phyloP scores from a whole-genome alignment of 2,888 invertebrate species.

The Apotomis turbidana region DNA sequence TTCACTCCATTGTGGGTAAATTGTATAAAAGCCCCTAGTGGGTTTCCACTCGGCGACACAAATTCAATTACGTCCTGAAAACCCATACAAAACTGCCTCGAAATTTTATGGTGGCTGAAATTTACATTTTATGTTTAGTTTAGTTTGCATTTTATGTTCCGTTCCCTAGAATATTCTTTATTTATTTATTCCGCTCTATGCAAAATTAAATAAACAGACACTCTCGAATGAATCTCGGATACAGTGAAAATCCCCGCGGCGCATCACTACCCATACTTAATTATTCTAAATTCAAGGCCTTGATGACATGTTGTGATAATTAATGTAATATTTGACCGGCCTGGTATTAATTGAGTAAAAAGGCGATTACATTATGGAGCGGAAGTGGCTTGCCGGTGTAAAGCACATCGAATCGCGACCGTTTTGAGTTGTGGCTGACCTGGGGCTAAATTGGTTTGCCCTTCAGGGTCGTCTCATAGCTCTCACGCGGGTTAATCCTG shows the following conservation, averaged over 20 bases:
- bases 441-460: conserved; percentile 29
- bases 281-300: conserved; percentile 22
- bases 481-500: neutral
- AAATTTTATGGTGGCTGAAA: conserved; percentile 7
- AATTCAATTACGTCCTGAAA: conserved; percentile 29
- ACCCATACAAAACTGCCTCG: conserved; percentile 11
- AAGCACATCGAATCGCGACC: conserved; percentile 29
- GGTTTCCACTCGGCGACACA: conserved; percentile 22
- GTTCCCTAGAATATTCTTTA: too few species aligned
- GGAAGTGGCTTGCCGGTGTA: conserved; percentile 45
- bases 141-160: too few species aligned
- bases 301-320: conserved; percentile 9
- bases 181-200: too few species aligned
- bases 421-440: neutral
- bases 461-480: conserved; percentile 12
- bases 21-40: conserved; percentile 28
- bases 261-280: neutral
- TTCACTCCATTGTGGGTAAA: conserved; percentile 13
- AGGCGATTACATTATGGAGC: conserved; percentile 40
- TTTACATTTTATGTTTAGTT: neutral
- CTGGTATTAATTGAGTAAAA: conserved; percentile 33
- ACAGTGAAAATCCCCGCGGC: too few species aligned
- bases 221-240: too few species aligned
- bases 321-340: conserved; percentile 7
- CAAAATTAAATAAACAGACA: too few species aligned